These are phyloP conservation scores for Drosophila demipolita DNA, from an alignment of 2,888 invertebrate species.

Conservation along the genomic window DNA sequence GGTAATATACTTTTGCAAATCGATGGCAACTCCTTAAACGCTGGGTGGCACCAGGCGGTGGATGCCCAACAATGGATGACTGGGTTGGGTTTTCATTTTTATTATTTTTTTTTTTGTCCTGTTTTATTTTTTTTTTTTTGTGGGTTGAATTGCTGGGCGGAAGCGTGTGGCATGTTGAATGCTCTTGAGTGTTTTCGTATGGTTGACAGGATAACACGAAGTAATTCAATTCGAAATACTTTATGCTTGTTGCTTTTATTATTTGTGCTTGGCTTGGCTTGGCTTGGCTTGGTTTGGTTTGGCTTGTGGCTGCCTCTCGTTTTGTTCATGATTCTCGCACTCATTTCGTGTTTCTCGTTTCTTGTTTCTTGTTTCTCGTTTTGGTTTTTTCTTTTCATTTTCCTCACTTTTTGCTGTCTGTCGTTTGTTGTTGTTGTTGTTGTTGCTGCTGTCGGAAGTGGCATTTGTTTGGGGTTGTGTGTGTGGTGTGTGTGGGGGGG, in stretches of 20 bases:
- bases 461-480: constrained; percentile 57
- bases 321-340: constrained; percentile 24
- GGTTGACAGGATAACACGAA: constrained; percentile 83
- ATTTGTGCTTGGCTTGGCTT: constrained; percentile 61
- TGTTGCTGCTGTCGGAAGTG: constrained; percentile 70
- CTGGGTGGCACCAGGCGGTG: constrained; percentile 45
- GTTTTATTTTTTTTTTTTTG: not conserved
- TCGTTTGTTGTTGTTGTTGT: constrained; percentile 28
- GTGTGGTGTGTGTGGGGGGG: constrained; percentile 3
- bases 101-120: not conserved
- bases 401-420: constrained; percentile 14
- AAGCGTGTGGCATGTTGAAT: constrained; percentile 79
- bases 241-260: constrained; percentile 82
- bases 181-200: constrained; percentile 81
- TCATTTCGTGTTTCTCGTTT: constrained; percentile 7
- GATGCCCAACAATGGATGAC: not conserved
- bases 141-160: constrained; percentile 28
- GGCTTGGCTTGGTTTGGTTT: not conserved
- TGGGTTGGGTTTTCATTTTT: not conserved
- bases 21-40: constrained; percentile 82
- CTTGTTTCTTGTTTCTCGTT: constrained; percentile 27
- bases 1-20: constrained; percentile 81
- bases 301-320: not conserved
- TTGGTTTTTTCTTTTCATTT: constrained; percentile 11
- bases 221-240: constrained; percentile 83